A percentile compares a stretch with the other conserved stretches of the same genome.
phyloP scores from a whole-genome alignment of 1,140 invertebrate genomes.

The Dreissena rostriformis region DNA sequence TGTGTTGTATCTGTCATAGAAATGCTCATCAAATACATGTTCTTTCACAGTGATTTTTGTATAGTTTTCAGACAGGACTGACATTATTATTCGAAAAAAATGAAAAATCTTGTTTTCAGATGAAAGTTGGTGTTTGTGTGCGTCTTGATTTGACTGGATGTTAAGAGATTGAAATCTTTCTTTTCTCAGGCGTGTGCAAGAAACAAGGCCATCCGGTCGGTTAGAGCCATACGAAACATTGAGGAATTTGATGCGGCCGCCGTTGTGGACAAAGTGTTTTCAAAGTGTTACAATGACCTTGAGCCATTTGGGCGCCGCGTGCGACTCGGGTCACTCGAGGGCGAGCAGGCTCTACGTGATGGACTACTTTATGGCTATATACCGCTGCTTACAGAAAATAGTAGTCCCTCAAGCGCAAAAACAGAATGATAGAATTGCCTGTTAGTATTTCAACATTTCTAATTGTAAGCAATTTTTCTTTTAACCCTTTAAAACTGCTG shows the following conservation, averaged over 20 bases:
- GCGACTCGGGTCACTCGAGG: constrained; percentile 13
- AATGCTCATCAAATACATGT: no score
- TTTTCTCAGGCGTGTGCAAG: constrained; percentile 91
- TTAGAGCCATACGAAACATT: constrained; percentile 91
- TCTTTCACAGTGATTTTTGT: no score
- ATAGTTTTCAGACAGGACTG: no score
- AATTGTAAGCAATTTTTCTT: not conserved
- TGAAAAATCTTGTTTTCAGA: no score
- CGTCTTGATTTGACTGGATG: no score
- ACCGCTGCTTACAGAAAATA: not conserved
- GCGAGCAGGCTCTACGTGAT: constrained; percentile 4
- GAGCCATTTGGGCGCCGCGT: constrained; percentile 92
- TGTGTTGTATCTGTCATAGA: no score
- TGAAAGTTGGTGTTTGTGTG: no score
- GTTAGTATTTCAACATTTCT: not conserved
- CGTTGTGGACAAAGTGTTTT: constrained; percentile 94
- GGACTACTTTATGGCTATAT: constrained; percentile 44
- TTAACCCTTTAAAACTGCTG: no score
- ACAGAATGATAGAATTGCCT: not conserved
- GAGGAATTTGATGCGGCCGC: constrained; percentile 87
- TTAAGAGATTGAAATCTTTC: no score
- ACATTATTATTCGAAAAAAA: no score
- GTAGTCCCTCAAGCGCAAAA: no score
- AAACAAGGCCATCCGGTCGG: constrained; percentile 91
- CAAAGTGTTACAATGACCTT: constrained; percentile 95